Percentiles rank a stretch among this genome's conserved stretches.
Evolutionary conservation across 2,888 invertebrate species (phyloP).

Genomic region (Trissoscelio sp.): DNA sequence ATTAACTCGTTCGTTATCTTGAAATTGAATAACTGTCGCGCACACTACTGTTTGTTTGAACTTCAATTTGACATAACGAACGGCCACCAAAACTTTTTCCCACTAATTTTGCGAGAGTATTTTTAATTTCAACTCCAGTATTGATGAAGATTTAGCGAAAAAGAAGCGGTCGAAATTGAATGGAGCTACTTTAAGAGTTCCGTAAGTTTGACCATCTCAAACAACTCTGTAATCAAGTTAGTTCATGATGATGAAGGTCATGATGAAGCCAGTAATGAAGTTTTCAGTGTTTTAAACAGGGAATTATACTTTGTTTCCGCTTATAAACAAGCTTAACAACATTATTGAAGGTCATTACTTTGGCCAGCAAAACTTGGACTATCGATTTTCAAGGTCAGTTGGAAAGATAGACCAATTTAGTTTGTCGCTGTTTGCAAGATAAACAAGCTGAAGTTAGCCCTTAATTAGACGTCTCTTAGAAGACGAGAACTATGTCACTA

Average conservation of each 20-base stretch:
- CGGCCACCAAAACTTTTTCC: not conserved
- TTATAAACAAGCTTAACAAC: not conserved
- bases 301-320: slow-evolving; percentile 10
- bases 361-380: not conserved
- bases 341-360: not conserved
- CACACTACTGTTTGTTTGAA: not conserved
- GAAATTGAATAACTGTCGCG: slow-evolving; percentile 5
- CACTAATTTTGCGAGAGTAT: not conserved
- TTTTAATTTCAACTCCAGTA: not conserved
- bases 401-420: not conserved
- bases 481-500: slow-evolving; percentile 39
- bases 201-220: slow-evolving; percentile 17
- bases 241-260: slow-evolving; percentile 23
- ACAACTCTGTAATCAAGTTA: slow-evolving; percentile 29
- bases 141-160: not conserved
- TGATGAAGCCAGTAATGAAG: slow-evolving; percentile 6
- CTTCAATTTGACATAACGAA: not conserved
- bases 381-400: slow-evolving; percentile 29
- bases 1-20: slow-evolving; percentile 28
- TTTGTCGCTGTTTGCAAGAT: not conserved
- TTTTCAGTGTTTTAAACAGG: slow-evolving; percentile 14
- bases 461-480: slow-evolving; percentile 37
- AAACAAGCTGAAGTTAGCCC: slow-evolving; percentile 32
- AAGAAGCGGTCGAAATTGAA: not conserved
- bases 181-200: not conserved